phyloP scores from a whole-genome alignment of 1,140 invertebrate species.

The Drosophila burlai region DNA sequence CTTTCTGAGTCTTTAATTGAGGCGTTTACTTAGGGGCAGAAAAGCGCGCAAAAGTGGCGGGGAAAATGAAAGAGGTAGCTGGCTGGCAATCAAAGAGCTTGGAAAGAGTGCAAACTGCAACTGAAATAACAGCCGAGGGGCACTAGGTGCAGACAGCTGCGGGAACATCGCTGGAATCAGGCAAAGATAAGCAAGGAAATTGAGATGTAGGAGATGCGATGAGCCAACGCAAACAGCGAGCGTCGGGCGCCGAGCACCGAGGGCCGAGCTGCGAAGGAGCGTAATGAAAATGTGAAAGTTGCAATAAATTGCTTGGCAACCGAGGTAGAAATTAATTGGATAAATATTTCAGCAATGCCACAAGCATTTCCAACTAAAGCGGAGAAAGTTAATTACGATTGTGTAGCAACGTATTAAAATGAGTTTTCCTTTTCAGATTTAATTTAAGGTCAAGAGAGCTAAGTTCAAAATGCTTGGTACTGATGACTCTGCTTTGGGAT shows the following conservation, averaged over 20 bases:
- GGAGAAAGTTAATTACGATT: constrained; percentile 64
- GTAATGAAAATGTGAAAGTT: constrained; percentile 66
- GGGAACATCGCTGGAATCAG: constrained; percentile 13
- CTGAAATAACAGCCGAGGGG: constrained; percentile 75
- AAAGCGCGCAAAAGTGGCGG: background rate
- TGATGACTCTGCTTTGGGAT: background rate
- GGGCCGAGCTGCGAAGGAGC: constrained; percentile 32
- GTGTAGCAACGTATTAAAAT: constrained; percentile 15
- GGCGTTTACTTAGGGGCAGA: constrained; percentile 57
- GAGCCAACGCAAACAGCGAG: constrained; percentile 57
- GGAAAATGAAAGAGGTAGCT: constrained; percentile 17
- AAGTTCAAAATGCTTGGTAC: background rate
- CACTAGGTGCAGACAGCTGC: constrained; percentile 39
- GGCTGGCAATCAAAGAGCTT: constrained; percentile 64
- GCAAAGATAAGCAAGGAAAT: constrained; percentile 51
- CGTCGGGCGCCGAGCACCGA: background rate
- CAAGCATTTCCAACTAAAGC: constrained; percentile 21
- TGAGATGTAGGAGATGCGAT: constrained; percentile 59
- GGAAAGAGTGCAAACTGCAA: constrained; percentile 59
- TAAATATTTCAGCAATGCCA: constrained; percentile 76
- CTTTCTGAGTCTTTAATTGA: constrained; percentile 73
- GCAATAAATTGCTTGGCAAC: constrained; percentile 73
- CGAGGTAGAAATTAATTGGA: constrained; percentile 77
- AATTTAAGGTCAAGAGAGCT: constrained; percentile 23
- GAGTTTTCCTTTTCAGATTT: constrained; percentile 7